Evolutionary conservation across 2,113 vertebrate genomes (phyloP), one percentile per base, ranked within the genome.

Genomic region (Neomonachus schauinslandi): DNA sequence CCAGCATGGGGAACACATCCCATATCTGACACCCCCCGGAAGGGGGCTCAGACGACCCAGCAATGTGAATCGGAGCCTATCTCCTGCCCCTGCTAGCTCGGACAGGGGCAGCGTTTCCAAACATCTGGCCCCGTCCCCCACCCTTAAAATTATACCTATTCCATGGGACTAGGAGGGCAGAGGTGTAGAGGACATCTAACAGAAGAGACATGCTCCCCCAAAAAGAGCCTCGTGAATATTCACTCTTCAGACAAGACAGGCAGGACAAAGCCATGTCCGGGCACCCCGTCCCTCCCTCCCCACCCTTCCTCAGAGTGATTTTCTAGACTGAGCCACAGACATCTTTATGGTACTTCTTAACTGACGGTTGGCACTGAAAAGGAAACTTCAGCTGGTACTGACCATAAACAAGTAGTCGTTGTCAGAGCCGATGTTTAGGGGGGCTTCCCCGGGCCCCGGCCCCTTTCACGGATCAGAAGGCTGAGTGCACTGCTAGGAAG

Each of bases 1-100:
- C 42, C 80, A 55, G 80, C n/a, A 11, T 8, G 18, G 4, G 76
- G 36, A 51, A n/a, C 74, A 46, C 19, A 42, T 51, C 77, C 19
- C 0, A 0, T 36, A 8, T 33, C 51, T 33, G 57, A 16, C 7
- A 1, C 46, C 13, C 55, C 21, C 2, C 42, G 5, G 39, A 42
- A 51, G 9, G 36, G 9, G 10, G 33, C 5, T 77, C 42, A 28
- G 42, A 49, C 19, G 87, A 26, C 72, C 72, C 53, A 28, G 79
- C 16, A 15, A 24, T 18, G 36, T 19, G 57, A 15, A 14, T 0
- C 0, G 9, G 4, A n/a, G 33, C 21, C 46, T 14, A 7, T 11
- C 19, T 28, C 36, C 65, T 67, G 55, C 31, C 12, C 57, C 69
- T 2, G 28, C 46, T 11, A 2, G 39, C 59, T 53, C 82, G 9